A percentile compares a stretch with the other conserved stretches of the same genome.
Evolutionary conservation across 2,113 vertebrate genomes (phyloP).

Genomic region (Strigops habroptila): DNA sequence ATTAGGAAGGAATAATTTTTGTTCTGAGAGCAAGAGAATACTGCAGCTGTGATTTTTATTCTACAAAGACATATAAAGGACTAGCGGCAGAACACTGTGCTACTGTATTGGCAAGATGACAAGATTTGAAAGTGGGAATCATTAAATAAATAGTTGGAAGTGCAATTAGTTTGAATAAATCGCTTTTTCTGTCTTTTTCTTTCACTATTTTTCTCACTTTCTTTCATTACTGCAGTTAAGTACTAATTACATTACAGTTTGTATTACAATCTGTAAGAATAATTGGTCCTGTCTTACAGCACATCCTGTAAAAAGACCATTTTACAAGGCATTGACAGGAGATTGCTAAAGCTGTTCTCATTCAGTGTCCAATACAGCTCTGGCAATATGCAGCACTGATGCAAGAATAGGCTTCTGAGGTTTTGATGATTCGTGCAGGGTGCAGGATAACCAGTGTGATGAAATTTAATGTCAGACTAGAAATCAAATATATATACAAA

Average conservation of each 20-base stretch:
- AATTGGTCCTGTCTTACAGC: conserved; percentile 1
- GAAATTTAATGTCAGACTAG: neutral
- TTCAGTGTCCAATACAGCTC: neutral
- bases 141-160: conserved; percentile 65
- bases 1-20: neutral
- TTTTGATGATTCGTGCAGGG: neutral
- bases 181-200: neutral
- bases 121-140: conserved; percentile 48
- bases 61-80: neutral
- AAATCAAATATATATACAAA: neutral
- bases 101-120: conserved; percentile 48
- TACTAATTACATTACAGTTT: neutral
- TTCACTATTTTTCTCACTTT: conserved; percentile 35
- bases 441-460: neutral
- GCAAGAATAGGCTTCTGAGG: neutral
- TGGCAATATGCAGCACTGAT: neutral
- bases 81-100: neutral
- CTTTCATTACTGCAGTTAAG: neutral
- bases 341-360: neutral
- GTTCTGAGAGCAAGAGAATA: neutral
- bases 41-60: neutral
- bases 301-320: neutral
- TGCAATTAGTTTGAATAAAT: conserved; percentile 52
- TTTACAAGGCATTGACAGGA: neutral
- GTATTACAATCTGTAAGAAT: neutral